Percentiles rank a stretch among this genome's conserved stretches.
Evolutionary conservation across 2,797 vertebrate genomes (phyloP).

Genomic region (Melanogrammus aeglefinus): DNA sequence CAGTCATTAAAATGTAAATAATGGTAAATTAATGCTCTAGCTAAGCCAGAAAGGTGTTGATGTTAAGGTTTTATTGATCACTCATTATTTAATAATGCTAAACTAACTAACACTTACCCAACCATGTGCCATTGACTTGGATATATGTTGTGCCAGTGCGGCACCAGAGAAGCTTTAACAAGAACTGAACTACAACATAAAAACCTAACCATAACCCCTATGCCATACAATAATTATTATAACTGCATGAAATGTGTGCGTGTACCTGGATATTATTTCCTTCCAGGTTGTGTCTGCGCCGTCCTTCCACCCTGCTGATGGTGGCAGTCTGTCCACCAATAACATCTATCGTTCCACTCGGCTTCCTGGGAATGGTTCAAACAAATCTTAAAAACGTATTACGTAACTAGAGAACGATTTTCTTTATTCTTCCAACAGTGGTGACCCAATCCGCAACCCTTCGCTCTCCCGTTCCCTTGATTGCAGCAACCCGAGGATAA

Average conservation of each 20-base stretch:
- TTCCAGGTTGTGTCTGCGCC: constrained; percentile 89
- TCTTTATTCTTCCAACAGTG: neutral
- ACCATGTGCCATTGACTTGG: too few species aligned
- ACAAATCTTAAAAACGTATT: constrained; percentile 1
- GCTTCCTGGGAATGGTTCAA: constrained; percentile 71
- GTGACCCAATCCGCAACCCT: neutral
- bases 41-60: too few species aligned
- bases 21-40: too few species aligned
- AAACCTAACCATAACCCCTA: too few species aligned
- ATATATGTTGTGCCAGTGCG: too few species aligned
- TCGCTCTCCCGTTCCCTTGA: neutral
- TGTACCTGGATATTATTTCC: constrained; percentile 96
- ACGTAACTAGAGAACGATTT: neutral
- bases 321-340: constrained; percentile 90
- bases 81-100: too few species aligned
- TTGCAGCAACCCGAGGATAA: neutral
- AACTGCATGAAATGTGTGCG: neutral
- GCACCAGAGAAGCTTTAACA: too few species aligned
- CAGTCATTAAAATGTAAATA: too few species aligned
- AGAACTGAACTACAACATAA: too few species aligned
- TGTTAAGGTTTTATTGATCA: too few species aligned
- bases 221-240: too few species aligned
- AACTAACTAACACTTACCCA: too few species aligned
- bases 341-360: constrained; percentile 90
- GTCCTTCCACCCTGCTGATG: constrained; percentile 94